Conservation (phyloP, 2,113 vertebrate species). For the Anoplopoma fimbria region DNA sequence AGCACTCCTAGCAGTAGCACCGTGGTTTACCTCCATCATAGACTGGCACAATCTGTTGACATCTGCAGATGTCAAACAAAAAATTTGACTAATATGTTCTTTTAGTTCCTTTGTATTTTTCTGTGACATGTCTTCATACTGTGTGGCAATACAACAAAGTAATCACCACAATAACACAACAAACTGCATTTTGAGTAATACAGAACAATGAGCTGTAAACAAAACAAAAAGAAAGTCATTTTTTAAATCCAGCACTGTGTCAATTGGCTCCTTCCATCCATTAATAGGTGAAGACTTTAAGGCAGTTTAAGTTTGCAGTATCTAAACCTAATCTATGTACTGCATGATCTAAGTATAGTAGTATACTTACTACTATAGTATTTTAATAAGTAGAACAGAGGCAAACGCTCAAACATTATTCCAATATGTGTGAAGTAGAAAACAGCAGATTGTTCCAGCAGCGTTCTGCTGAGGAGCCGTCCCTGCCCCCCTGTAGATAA, state of each 20-base stretch:
- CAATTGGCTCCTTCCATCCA: neutral
- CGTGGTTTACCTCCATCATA: neutral
- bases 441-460: slow-evolving; percentile 25
- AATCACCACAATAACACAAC: neutral
- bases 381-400: neutral
- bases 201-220: neutral
- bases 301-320: neutral
- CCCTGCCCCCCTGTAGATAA: slow-evolving; percentile 66
- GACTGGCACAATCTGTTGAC: too few relatives aligned
- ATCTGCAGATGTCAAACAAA: neutral
- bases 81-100: neutral
- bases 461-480: slow-evolving; percentile 11
- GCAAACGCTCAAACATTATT: slow-evolving; percentile 16
- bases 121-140: neutral
- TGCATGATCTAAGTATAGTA: neutral
- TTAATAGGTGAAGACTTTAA: neutral
- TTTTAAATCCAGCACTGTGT: neutral
- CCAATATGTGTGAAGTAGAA: slow-evolving; percentile 3
- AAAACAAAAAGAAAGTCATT: neutral
- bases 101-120: neutral
- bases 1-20: neutral
- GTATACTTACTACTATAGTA: too few relatives aligned
- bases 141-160: neutral
- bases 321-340: neutral
- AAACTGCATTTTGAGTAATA: neutral